These are phyloP conservation scores for Ceramica pisi DNA, from an alignment of 2,888 invertebrate species.

Conservation along the genomic window DNA sequence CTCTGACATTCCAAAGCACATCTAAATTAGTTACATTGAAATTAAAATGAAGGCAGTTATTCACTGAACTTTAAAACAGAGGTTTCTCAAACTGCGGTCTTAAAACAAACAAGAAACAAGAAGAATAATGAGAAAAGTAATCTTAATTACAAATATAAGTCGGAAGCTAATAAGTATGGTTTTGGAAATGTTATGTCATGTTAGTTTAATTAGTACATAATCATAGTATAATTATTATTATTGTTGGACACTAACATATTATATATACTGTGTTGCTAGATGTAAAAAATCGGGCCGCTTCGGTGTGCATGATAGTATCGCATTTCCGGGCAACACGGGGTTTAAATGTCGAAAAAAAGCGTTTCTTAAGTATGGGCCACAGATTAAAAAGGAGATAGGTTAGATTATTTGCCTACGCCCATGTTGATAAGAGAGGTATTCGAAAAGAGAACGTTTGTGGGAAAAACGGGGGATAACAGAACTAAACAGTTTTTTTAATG, in stretches of 20 bases:
- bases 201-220: conserved; percentile 72
- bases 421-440: conserved; percentile 26
- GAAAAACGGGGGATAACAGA: conserved; percentile 12
- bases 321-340: conserved; percentile 85
- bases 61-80: conserved; percentile 16
- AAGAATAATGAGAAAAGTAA: conserved; percentile 54
- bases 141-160: conserved; percentile 55
- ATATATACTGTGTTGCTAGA: conserved; percentile 60
- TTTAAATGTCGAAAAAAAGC: conserved; percentile 82
- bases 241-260: conserved; percentile 62
- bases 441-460: neutral
- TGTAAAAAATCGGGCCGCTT: conserved; percentile 78
- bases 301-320: conserved; percentile 85
- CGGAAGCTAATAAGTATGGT: conserved; percentile 53
- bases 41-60: conserved; percentile 3
- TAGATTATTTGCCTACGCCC: conserved; percentile 54
- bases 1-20: neutral
- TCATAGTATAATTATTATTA: conserved; percentile 66
- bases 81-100: conserved; percentile 10
- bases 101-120: conserved; percentile 38
- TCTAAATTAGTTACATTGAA: neutral
- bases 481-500: conserved; percentile 21
- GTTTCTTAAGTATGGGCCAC: conserved; percentile 77
- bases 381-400: conserved; percentile 74
- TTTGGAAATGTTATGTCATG: conserved; percentile 71